phyloP scores from a whole-genome alignment of 2,888 invertebrate species.

The Rhopalosiphum nymphaeae region DNA sequence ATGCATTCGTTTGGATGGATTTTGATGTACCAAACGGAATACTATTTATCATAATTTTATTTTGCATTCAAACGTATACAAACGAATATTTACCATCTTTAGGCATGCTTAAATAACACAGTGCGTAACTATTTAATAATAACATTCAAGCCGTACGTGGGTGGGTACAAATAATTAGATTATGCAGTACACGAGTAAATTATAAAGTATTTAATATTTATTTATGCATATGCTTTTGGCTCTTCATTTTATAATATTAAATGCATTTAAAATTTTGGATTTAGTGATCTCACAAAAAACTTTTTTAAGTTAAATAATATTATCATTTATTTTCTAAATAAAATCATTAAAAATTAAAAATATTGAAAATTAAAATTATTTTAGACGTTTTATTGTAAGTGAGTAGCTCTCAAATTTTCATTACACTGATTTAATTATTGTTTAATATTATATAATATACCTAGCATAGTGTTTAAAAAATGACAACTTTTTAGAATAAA shows the following conservation, averaged over 20 bases:
- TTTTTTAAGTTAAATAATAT: too few species aligned
- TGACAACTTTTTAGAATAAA: not conserved
- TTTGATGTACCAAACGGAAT: not conserved
- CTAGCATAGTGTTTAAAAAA: not conserved
- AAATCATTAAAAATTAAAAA: too few species aligned
- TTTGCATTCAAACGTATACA: not conserved
- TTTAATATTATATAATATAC: not conserved
- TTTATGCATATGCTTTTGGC: not conserved
- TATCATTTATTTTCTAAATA: too few species aligned
- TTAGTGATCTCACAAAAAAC: not conserved
- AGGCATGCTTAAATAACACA: not conserved
- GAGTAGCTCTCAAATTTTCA: not conserved
- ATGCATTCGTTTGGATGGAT: not conserved
- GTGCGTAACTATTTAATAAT: not conserved
- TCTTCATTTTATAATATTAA: not conserved
- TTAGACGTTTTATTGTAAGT: not conserved
- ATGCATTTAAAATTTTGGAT: not conserved
- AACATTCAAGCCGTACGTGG: not conserved
- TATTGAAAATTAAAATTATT: not conserved
- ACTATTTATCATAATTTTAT: slow-evolving; percentile 1
- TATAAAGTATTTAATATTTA: not conserved
- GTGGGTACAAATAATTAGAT: not conserved
- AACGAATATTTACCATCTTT: not conserved
- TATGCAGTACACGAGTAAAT: not conserved
- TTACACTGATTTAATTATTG: not conserved